Evolutionary conservation across 2,113 vertebrate species (phyloP), one percentile per base, ranked within the genome.

Genomic region (Manacus vitellinus): DNA sequence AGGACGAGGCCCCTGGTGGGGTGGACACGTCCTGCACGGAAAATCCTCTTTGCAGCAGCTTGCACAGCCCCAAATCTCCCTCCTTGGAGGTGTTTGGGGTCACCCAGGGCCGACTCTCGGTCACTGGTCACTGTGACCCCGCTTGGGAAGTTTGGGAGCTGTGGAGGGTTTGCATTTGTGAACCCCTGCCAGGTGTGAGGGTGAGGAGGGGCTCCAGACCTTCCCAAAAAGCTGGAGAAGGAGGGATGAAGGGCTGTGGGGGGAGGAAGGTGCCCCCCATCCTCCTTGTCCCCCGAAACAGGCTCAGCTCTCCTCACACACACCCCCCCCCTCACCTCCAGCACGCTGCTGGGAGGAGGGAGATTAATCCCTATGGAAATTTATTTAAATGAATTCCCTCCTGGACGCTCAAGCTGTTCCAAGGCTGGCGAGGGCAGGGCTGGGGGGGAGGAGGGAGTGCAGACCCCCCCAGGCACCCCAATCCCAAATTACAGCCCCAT

Each of bases 321-420:
- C 14, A 28, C 6, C 2, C 30, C 41, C 9, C 21, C 9, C 15
- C 2, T 22, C 16, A 6, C 54, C 85, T 44, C 74, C 1, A 0
- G 46, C 27, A 0, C 6, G 3, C 63, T 54, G 73, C 80, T 47
- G 89, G 89, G 47, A 88, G 73, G 49, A 41, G 31, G 31, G 56
- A 67, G 95, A 97, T 88, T 97, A 96, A 96, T 98, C 96, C 98
- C 85, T 97, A 98, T 98, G 97, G 96, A 98, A 98, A 98, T 98
- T 90, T 98, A 98, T 98, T 98, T 82, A 97, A 97, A 98, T 98
- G 70, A 97, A 96, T 97, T 96, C 97, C 74, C 93, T 43, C 78
- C 56, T 58, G 91, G 78, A 91, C 74, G 59, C 72, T 87, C 81
- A 81, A 95, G 94, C 92, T 96, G 92, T 91, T 94, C 81, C 84